These are phyloP conservation scores for Leptinotarsa undecemlineata DNA, from an alignment of 1,140 invertebrate genomes.

Conservation along the genomic window DNA sequence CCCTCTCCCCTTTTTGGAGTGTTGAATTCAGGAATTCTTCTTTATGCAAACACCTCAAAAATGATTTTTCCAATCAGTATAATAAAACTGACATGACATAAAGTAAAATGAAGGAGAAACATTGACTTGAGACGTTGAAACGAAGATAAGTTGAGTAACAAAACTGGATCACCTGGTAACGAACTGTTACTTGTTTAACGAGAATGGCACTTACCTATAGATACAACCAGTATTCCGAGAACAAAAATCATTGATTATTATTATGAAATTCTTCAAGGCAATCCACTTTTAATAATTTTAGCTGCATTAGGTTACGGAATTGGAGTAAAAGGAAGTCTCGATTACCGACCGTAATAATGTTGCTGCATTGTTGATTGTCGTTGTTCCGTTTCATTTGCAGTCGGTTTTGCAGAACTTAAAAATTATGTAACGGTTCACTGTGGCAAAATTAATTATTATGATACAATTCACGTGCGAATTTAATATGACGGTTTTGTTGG, in stretches of 20 bases:
- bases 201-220: background rate
- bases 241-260: background rate
- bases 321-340: background rate
- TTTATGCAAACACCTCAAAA: no score
- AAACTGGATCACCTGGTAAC: conserved; percentile 2
- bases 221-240: background rate
- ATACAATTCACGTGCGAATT: no score
- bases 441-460: no score
- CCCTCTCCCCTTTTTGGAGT: no score
- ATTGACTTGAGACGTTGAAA: no score
- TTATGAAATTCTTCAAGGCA: background rate
- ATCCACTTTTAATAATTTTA: background rate
- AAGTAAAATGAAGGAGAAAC: no score
- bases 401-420: background rate
- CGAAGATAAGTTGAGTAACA: background rate
- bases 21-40: no score
- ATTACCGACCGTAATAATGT: background rate
- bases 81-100: no score
- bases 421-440: background rate
- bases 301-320: background rate
- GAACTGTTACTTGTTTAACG: background rate
- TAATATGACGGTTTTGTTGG: no score
- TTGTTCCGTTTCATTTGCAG: background rate
- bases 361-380: background rate
- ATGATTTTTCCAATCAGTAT: no score